Percentiles rank a stretch among this genome's conserved stretches.
Evolutionary conservation across 2,113 vertebrate species (phyloP).

Genomic region (Azemiops feae): DNA sequence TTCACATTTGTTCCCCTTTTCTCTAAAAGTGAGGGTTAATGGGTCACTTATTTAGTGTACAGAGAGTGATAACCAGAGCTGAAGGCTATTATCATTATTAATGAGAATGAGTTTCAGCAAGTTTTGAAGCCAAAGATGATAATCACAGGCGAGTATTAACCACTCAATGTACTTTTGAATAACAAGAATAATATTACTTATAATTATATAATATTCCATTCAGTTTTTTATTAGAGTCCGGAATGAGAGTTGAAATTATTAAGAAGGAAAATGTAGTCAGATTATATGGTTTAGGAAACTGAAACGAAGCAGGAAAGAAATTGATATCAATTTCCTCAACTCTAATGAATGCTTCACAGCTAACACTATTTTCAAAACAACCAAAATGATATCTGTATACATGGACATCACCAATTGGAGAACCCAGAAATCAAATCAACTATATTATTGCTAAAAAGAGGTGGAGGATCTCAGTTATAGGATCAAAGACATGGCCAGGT

Average conservation of each 20-base stretch:
- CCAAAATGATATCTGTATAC: neutral
- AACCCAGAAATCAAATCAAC: neutral
- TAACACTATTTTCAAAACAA: neutral
- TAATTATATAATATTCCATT: neutral
- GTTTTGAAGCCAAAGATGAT: neutral
- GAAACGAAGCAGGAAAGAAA: neutral
- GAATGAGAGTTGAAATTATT: neutral
- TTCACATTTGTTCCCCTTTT: neutral
- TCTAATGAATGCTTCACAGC: neutral
- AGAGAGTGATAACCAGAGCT: neutral
- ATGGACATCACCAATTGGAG: neutral
- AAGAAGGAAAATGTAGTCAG: neutral
- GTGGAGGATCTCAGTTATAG: neutral
- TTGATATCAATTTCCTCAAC: neutral
- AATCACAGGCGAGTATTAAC: neutral
- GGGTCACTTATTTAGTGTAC: neutral
- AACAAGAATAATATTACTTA: neutral
- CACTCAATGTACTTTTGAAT: neutral
- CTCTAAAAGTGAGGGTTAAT: neutral
- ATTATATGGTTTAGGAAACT: neutral
- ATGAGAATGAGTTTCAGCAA: neutral
- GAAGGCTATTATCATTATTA: neutral
- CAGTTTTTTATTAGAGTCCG: neutral
- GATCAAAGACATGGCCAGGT: neutral
- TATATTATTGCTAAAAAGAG: neutral